Conservation (phyloP, 2,888 invertebrate genomes). For the Drosophila nr. fundita region DNA sequence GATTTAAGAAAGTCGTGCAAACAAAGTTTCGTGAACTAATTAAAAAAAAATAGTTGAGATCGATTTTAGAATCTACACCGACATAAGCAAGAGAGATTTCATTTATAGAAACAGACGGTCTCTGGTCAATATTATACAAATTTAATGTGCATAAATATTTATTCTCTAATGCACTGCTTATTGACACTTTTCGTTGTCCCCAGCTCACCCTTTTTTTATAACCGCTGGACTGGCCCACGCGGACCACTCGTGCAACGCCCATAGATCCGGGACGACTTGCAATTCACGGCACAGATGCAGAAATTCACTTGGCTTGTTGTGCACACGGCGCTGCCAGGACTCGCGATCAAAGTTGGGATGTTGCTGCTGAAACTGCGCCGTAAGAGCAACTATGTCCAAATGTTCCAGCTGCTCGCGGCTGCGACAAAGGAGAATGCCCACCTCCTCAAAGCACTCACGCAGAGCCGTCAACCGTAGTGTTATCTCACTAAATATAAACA, state of each 20-base stretch:
- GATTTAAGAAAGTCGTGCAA: not conserved
- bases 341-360: conserved; percentile 84
- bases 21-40: not conserved
- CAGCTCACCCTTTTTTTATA: conserved; percentile 85
- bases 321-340: conserved; percentile 87
- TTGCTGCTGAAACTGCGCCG: conserved; percentile 13
- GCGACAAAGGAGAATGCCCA: conserved; percentile 90
- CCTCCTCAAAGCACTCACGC: conserved; percentile 95
- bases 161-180: not conserved
- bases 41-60: not conserved
- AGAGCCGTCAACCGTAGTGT: conserved; percentile 93
- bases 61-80: not conserved
- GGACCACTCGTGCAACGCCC: conserved; percentile 92
- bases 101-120: not conserved
- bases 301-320: conserved; percentile 85
- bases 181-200: not conserved
- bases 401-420: conserved; percentile 84
- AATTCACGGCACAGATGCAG: conserved; percentile 88
- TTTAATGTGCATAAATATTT: not conserved
- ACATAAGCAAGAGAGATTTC: not conserved
- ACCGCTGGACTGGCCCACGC: conserved; percentile 91
- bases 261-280: conserved; percentile 91
- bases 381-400: conserved; percentile 76
- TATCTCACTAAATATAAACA: conserved; percentile 86
- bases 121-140: not conserved